phyloP scores from a whole-genome alignment of 30 jellyfish, hydroid and myxozoan genomes.

The Hydractinia echinata region DNA sequence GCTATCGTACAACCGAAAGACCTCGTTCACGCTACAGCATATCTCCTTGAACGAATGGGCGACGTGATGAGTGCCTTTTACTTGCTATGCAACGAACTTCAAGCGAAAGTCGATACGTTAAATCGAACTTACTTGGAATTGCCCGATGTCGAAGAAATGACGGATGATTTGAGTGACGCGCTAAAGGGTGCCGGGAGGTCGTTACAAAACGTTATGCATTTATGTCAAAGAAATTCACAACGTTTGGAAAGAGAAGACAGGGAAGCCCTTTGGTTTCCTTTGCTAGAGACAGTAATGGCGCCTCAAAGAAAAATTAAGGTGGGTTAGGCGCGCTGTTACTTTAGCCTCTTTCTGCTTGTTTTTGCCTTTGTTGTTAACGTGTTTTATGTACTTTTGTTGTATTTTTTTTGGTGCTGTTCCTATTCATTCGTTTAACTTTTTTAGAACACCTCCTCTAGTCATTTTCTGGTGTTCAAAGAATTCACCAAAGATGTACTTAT shows the following conservation, averaged over 20 bases:
- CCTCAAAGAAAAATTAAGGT: conserved; percentile 88
- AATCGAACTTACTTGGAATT: conserved; percentile 25
- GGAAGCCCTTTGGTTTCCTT: conserved; percentile 94
- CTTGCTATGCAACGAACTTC: conserved; percentile 58
- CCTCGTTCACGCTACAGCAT: conserved; percentile 81
- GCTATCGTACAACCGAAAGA: conserved; percentile 66
- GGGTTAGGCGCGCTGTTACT: background rate
- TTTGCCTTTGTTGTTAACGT: no score
- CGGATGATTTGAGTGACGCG: conserved; percentile 4
- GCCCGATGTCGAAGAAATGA: conserved; percentile 15
- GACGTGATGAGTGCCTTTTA: conserved; percentile 79
- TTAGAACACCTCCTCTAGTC: conserved; percentile 51
- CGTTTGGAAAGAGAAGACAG: conserved; percentile 88
- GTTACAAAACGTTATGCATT: conserved; percentile 37
- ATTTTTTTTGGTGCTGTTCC: background rate
- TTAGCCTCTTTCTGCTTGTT: no score
- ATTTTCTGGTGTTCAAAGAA: conserved; percentile 83
- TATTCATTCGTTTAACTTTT: background rate
- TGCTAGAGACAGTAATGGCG: conserved; percentile 91
- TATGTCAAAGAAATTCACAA: conserved; percentile 82
- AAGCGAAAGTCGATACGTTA: conserved; percentile 52
- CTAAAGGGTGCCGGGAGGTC: background rate
- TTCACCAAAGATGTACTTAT: conserved; percentile 82
- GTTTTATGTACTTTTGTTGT: no score
- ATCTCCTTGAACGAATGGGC: conserved; percentile 84